Evolutionary conservation across 64 coral and sea anemone genomes (phyloP), one percentile per base, ranked within the genome.

Genomic region (Dendrophyllia cribrosa): DNA sequence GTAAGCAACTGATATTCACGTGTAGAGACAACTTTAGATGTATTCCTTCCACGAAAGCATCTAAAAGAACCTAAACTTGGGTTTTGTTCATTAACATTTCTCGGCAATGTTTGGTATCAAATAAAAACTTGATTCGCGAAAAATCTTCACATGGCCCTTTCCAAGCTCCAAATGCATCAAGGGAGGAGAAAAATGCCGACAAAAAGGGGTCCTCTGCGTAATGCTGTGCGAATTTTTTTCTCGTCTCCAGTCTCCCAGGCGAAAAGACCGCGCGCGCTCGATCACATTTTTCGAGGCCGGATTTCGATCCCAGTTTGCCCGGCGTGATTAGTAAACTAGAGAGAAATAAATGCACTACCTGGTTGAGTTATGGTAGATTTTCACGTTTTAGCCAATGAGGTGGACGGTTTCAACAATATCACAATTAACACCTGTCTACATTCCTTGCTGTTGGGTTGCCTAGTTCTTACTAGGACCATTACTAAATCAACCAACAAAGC

Each of bases 91-190:
- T 66, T 85, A 59, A 85, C 81, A 85, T 66, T 85, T 85, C 16
- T 70, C 19, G 59, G 83, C 83, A 62, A 86, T 86, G 83, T 85
- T 85, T 85, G 82, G 82, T 85, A 85, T 69, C 82, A 85, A 85
- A 85, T 62, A 5, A 85, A 2, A 85, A 60, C 82, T 85, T 85
- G 82, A 62, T 85, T 85, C 81, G 65, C 26, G 25, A 85, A 62
- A 45, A 85, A 85, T 85, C 59, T 66, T 13, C 59, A 67, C 62
- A 85, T 85, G 81, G 62, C 59, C 26, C 25, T 85, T 85, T 67
- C 61, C 43, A 66, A 67, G 34, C 55, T 67, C 81, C 81, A 85
- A 67, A 24, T 85, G 82, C 82, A 85, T 85, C 82, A 85, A 11
- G 82, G 82, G 63, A 85, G 60, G 15, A 16, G 82, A 7, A 85